These are phyloP conservation scores for Eulemur coronatus DNA, from an alignment of 2,797 vertebrate species.

Conservation along the genomic window DNA sequence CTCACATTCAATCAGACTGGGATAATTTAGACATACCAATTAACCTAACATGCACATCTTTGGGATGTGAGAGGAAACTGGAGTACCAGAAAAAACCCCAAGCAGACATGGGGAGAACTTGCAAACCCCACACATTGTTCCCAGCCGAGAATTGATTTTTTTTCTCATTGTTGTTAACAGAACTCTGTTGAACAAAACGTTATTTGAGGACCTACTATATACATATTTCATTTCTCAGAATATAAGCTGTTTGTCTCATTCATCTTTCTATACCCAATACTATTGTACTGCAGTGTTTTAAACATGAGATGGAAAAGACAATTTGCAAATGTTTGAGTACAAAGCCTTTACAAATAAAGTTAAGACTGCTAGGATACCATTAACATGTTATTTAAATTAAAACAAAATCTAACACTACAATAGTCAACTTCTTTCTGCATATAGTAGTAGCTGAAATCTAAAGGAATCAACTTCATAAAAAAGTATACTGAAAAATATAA, in stretches of 20 bases:
- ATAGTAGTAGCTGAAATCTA: not conserved
- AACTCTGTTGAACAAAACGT: not conserved
- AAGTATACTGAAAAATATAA: conserved; percentile 57
- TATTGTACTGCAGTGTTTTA: not conserved
- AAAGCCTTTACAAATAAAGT: not conserved
- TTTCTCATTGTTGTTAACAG: not conserved
- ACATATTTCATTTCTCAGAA: not conserved
- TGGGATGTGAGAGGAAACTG: not conserved
- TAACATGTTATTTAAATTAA: not conserved
- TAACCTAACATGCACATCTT: not conserved
- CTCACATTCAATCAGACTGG: not conserved
- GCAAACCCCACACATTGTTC: too few relatives aligned
- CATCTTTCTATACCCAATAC: not conserved
- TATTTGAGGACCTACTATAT: not conserved
- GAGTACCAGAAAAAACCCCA: too few relatives aligned
- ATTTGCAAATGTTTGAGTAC: not conserved
- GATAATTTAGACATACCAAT: not conserved
- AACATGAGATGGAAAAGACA: not conserved
- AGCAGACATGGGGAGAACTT: too few relatives aligned
- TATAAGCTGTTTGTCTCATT: not conserved
- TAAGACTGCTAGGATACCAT: not conserved
- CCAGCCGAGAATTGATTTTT: not conserved
- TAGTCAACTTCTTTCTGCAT: conserved; percentile 2
- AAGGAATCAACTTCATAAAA: conserved; percentile 66
- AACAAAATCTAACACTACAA: conserved; percentile 24